Evolutionary conservation across 2,888 invertebrate species (phyloP).

Genomic region (Operophtera brumata): DNA sequence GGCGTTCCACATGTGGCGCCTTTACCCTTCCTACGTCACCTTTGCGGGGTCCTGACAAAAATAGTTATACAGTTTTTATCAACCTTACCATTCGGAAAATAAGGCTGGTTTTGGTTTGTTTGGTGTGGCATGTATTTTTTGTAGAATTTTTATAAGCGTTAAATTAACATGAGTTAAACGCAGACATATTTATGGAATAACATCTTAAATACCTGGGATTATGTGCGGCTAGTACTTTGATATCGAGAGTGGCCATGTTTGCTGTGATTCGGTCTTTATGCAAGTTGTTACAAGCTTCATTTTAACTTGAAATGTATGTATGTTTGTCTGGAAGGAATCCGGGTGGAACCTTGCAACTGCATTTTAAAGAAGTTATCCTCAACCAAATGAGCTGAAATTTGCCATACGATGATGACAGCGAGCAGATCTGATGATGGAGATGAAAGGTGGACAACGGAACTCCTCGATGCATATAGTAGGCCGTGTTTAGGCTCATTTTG

Average conservation of each 20-base stretch:
- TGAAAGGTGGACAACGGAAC: no score
- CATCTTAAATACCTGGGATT: conserved; percentile 63
- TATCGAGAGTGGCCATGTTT: background rate
- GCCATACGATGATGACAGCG: no score
- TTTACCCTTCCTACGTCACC: conserved; percentile 58
- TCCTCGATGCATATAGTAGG: no score
- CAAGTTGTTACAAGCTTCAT: no score
- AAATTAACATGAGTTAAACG: conserved; percentile 62
- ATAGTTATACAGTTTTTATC: conserved; percentile 1
- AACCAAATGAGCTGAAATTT: no score
- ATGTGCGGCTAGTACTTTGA: conserved; percentile 43
- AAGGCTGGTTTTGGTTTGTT: conserved; percentile 20
- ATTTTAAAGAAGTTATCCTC: no score
- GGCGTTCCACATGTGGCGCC: conserved; percentile 68
- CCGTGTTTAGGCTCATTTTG: no score
- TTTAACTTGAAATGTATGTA: no score
- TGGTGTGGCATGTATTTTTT: conserved; percentile 1
- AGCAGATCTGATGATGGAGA: no score
- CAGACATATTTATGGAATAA: conserved; percentile 63
- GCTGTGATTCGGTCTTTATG: background rate
- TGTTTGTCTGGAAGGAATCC: no score
- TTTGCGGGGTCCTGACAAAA: conserved; percentile 33
- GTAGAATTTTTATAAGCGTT: conserved; percentile 44
- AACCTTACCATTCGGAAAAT: conserved; percentile 2
- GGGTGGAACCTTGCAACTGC: no score